Percentiles rank a stretch among this genome's conserved stretches.
Evolutionary conservation across 2,888 invertebrate species (phyloP).

Genomic region (Drosophila fungiperda): DNA sequence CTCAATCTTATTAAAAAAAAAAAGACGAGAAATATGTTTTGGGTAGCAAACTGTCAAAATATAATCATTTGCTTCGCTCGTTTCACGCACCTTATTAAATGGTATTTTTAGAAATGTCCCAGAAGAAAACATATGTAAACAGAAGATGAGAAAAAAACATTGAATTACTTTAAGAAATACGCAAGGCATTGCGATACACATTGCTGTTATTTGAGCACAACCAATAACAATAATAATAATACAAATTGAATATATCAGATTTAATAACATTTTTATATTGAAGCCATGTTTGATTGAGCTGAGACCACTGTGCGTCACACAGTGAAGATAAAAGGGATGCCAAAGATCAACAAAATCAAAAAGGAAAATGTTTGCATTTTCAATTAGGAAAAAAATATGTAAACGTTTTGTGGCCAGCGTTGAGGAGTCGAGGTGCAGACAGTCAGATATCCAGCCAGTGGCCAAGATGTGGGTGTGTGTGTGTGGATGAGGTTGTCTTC

Average conservation of each 20-base stretch:
- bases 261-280: neutral
- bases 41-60: slow-evolving; percentile 28
- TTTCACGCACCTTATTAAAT: slow-evolving; percentile 39
- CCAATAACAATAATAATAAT: neutral
- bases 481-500: neutral
- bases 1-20: slow-evolving; percentile 42
- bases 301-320: slow-evolving; percentile 15
- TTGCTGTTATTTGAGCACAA: neutral
- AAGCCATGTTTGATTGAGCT: neutral
- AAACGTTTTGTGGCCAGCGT: slow-evolving; percentile 6
- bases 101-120: slow-evolving; percentile 20
- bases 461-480: slow-evolving; percentile 37
- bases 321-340: slow-evolving; percentile 22
- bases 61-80: slow-evolving; percentile 25
- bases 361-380: slow-evolving; percentile 41
- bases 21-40: slow-evolving; percentile 33
- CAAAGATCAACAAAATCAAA: slow-evolving; percentile 11
- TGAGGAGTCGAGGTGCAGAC: slow-evolving; percentile 12
- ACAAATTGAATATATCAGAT: neutral
- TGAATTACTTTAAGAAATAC: neutral
- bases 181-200: neutral
- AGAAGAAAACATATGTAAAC: neutral
- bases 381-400: slow-evolving; percentile 33
- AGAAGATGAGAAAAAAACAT: neutral
- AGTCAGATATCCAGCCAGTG: neutral